Base-by-base conservation (phyloP, 2,888 invertebrate genomes). In the Philereme transversata region DNA sequence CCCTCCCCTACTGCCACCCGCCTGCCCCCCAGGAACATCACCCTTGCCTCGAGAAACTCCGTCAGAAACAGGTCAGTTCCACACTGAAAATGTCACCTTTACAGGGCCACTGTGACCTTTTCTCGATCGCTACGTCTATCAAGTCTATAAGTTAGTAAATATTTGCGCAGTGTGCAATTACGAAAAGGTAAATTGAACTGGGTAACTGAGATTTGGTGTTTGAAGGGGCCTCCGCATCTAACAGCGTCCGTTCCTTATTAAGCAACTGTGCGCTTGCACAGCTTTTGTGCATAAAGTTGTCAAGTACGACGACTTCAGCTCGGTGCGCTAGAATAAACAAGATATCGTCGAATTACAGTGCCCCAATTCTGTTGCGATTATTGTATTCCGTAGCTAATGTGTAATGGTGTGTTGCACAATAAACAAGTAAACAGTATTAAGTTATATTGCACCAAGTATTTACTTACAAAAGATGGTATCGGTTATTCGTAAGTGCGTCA, bases 1-100 rank as follows among this genome's bases (percentile, higher is more conserved):
- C 82, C 95, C 69, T 93, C 95, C 78, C 93, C 94, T 70, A 93
- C 85, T 54, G 87, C 94, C 67, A 69, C 94, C 87, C 81, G 86
- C 36, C 81, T 88, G 51, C 88, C 87, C 62, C 87, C 81, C 67
- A 86, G 90, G 82, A 90, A 91, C 72, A 84, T 89, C 73, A 90
- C 91, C 76, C 88, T 91, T 58, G 84, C 92, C 48, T 82, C 87
- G 69, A 82, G 91, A 60, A 82, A 88, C 68, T 85, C 90, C 47
- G 83, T 91, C 64, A 82, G 92, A 77, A 92, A 92, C 85, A 91
- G 92, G 92, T 92, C 77, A 87, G 89, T 87, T 43, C 49, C 53
- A 47, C 55, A 55, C 55, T 48, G 5, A 44, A 54, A 62, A 64
- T 62, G 55, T 53, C 63, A 57, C 46, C 52, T 41, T 35, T 51